phyloP scores from a whole-genome alignment of 1,140 invertebrate species.

The roundworm (Caenorhabditis elegans) region WBcel235 BX284605.5:16788001-16788500 shows the following conservation, averaged over 20 bases:
- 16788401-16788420: too few relatives aligned
- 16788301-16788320: too few relatives aligned
- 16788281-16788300: too few relatives aligned
- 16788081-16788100: not conserved
- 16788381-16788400: too few relatives aligned
- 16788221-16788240: slow-evolving; percentile 11
- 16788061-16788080: not conserved
- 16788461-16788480: not conserved
- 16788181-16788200: not conserved
- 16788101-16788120: not conserved
- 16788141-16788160: not conserved
- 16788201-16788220: not conserved
- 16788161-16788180: not conserved
- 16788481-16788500: too few relatives aligned
- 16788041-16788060: not conserved
- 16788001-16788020: not conserved
- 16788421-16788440: too few relatives aligned
- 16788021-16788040: not conserved
- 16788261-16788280: not conserved
- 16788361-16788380: too few relatives aligned
- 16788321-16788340: too few relatives aligned
- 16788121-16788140: not conserved
- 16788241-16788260: not conserved
- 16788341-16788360: too few relatives aligned
- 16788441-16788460: too few relatives aligned